Evolutionary conservation across 2,797 vertebrate species (phyloP), one percentile per base, ranked within the genome.

Genomic region (Natrix natrix): DNA sequence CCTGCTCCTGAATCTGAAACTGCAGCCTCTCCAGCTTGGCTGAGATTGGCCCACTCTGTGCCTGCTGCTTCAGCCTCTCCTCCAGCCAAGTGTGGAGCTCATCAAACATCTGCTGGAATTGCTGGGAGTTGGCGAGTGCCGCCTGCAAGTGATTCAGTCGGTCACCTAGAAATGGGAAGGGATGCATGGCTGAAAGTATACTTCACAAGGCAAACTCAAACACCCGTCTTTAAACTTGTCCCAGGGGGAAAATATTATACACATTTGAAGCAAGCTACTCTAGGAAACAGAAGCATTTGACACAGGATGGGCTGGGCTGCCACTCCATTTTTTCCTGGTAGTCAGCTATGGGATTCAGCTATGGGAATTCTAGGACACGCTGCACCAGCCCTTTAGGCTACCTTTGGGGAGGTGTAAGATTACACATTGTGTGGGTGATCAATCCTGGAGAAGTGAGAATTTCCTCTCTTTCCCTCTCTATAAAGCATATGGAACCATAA

Each of bases 101-200:
- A 95, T 99, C 98, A 92, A 99, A 99, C 98, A 99, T 99, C 97
- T 99, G 99, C 97, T 99, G 99, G 98, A 99, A 99, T 97, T 99
- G 99, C 97, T 99, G 99, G 61, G 99, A 99, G 96, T 99, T 99
- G 0, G 98, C 99, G 32, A 99, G 98, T 0, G 98, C 98, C 0
- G 98, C 98, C 97, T 99, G 99, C 78, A 99, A 98, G 96, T 99
- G 99, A 93, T 99, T 99, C 96, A 99, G 98, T 66, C 99, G 98
- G 95, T 99, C 99, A 37, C 98, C 99, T 99, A 96, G 14, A 87
- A 95, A 95, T 1, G 28, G n/a, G 61, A 91, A 63, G n/a, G 12
- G 93, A 94, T 93, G 96, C 24, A 61, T 92, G 90, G 95, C 95
- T 93, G 93, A 91, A 86, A 22, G 66, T 0, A 43, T 0, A 94